A percentile compares a stretch with the other conserved stretches of the same genome.
Evolutionary conservation across 2,888 invertebrate genomes (phyloP).

Genomic region (Conistra vaccinii): DNA sequence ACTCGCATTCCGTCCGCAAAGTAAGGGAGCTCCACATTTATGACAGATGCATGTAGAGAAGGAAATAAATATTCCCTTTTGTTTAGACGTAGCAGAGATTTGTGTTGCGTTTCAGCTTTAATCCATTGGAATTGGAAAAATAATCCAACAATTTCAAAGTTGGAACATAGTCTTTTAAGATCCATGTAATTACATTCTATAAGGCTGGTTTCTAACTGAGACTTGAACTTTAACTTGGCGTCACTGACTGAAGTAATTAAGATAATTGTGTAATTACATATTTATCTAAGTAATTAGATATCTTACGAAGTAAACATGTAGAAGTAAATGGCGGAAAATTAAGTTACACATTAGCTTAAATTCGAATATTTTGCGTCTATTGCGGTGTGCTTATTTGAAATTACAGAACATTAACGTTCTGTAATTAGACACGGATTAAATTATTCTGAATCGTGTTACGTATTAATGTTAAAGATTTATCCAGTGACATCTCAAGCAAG

Average conservation of each 20-base stretch:
- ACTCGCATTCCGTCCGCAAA: not conserved
- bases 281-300: conserved; percentile 37
- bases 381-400: conserved; percentile 42
- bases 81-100: conserved; percentile 44
- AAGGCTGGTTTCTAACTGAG: conserved; percentile 36
- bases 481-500: conserved; percentile 6
- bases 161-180: conserved; percentile 53
- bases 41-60: conserved; percentile 33
- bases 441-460: conserved; percentile 36
- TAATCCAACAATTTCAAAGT: conserved; percentile 73
- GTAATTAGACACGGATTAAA: conserved; percentile 37
- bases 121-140: conserved; percentile 76
- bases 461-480: conserved; percentile 6
- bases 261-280: conserved; percentile 46
- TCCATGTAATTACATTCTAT: conserved; percentile 44
- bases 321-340: conserved; percentile 49
- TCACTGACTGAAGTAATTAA: conserved; percentile 48
- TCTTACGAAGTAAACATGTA: conserved; percentile 29
- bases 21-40: conserved; percentile 1
- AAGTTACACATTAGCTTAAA: conserved; percentile 24
- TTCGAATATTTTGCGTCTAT: conserved; percentile 34
- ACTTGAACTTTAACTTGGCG: conserved; percentile 31
- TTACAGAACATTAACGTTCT: conserved; percentile 28
- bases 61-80: conserved; percentile 50
- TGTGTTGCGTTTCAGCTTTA: conserved; percentile 66